Base-by-base conservation (phyloP, 2,113 vertebrate genomes). In the Sterna hirundo region DNA sequence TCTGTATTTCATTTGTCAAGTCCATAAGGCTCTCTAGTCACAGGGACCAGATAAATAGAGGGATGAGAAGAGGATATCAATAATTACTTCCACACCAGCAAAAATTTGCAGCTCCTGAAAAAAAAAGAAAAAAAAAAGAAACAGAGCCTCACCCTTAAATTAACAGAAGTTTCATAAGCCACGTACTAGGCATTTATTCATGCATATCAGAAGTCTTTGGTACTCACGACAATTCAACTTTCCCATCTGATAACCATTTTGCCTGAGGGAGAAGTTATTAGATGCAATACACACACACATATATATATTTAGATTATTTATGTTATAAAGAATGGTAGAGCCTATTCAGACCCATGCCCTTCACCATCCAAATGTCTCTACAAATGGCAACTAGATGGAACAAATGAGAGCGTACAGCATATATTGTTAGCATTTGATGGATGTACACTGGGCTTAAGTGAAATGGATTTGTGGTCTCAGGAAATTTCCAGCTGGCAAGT, bases 401-500 rank as follows among this genome's bases (percentile, higher is more conserved):
- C 36, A 74, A 93, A 94, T 30, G 66, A 77, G 52, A 87, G 44
- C 0, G 0, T 15, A 25, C 1, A 89, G 32, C 66, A 46, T 6
- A 34, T 6, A 57, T 9, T 44, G 78, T 76, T 90, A 92, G 54
- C 32, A 7, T 60, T 38, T 88, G 90, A 94, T 77, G 42, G 66
- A 90, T 91, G 47, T 34, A 46, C 47, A 7, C 1, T 5, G 34
- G 36, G 46, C 74, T 60, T 57, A 52, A 92, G n/a, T 16, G 30
- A 81, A 93, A 88, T 38, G 64, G 71, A 83, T 90, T 64, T 95
- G 75, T 27, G 90, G 85, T 62, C 79, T 78, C 75, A 51, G 64
- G 66, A 90, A 74, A 47, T n/a, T 83, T 86, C 64, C 83, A 90
- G 47, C 49, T 83, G 77, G 91, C 84, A 52, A 61, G 29, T 76